These are phyloP conservation scores for Bettongia penicillata DNA, from an alignment of 2,113 vertebrate genomes.

Conservation along the genomic window DNA sequence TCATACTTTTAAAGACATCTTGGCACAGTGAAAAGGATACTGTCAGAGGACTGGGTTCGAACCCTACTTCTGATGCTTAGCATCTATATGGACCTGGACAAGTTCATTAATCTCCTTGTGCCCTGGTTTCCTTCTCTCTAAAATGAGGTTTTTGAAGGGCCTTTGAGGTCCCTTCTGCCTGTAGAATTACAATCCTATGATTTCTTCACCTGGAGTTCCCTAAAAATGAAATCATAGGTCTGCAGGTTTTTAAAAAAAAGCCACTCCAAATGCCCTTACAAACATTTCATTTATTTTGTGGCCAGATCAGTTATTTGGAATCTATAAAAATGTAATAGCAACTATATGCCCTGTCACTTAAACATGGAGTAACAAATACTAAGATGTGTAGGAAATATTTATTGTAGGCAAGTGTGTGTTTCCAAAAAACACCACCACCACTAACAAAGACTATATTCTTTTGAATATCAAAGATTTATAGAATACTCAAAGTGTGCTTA, in stretches of 20 bases:
- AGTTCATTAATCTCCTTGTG: background rate
- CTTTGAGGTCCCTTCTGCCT: background rate
- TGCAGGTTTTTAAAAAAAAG: background rate
- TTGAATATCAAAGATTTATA: background rate
- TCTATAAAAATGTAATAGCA: constrained; percentile 2
- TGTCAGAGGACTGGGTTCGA: background rate
- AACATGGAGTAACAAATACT: background rate
- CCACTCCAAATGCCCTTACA: background rate
- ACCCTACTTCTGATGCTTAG: background rate
- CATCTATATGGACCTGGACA: background rate
- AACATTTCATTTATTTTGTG: background rate
- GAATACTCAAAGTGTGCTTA: background rate
- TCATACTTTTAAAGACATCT: background rate
- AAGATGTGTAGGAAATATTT: constrained; percentile 15
- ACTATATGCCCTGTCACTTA: background rate
- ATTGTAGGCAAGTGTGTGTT: background rate
- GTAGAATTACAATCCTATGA: background rate
- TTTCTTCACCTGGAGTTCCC: background rate
- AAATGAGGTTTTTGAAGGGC: background rate
- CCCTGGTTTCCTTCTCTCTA: background rate
- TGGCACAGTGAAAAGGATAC: background rate
- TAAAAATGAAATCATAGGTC: background rate
- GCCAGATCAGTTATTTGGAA: background rate
- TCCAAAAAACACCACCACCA: background rate
- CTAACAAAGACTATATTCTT: background rate